Conservation (phyloP, 2,888 invertebrate species). For the Microctonus aethiopoides region DNA sequence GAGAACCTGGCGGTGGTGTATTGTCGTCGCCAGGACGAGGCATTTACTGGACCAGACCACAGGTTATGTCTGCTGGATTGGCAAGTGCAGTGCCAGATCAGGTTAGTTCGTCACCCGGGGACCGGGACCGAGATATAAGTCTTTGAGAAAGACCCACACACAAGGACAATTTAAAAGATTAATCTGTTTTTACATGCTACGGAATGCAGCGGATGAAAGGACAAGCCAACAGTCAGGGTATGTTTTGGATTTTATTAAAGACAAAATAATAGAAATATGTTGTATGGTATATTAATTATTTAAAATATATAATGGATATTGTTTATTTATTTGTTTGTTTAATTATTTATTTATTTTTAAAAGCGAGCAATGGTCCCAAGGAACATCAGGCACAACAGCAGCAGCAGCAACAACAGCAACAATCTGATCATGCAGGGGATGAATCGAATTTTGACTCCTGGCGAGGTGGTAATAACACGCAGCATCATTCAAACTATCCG, state of each 20-base stretch:
- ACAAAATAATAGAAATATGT: background rate
- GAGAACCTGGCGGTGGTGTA: background rate
- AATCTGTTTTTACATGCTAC: slow-evolving; percentile 65
- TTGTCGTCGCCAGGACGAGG: slow-evolving; percentile 3
- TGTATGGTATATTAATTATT: no score
- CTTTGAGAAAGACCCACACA: background rate
- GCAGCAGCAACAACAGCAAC: slow-evolving; percentile 50
- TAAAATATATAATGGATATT: no score
- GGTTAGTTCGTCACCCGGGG: slow-evolving; percentile 54
- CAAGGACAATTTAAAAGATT: slow-evolving; percentile 25
- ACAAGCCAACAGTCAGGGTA: slow-evolving; percentile 66
- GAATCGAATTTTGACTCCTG: slow-evolving; percentile 64
- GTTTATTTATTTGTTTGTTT: background rate
- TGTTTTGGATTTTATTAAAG: slow-evolving; percentile 38
- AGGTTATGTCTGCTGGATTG: slow-evolving; percentile 66
- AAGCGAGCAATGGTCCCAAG: slow-evolving; percentile 67
- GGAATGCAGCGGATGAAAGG: slow-evolving; percentile 68
- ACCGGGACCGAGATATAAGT: slow-evolving; percentile 12
- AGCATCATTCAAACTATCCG: slow-evolving; percentile 63
- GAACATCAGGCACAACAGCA: slow-evolving; percentile 58
- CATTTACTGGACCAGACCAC: slow-evolving; percentile 34
- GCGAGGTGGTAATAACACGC: slow-evolving; percentile 63
- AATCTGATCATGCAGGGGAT: slow-evolving; percentile 60
- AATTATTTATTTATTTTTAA: background rate
- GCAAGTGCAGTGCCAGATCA: slow-evolving; percentile 62